These are phyloP conservation scores for Ophion ellenae DNA, from an alignment of 2,888 invertebrate species.

Conservation along the genomic window DNA sequence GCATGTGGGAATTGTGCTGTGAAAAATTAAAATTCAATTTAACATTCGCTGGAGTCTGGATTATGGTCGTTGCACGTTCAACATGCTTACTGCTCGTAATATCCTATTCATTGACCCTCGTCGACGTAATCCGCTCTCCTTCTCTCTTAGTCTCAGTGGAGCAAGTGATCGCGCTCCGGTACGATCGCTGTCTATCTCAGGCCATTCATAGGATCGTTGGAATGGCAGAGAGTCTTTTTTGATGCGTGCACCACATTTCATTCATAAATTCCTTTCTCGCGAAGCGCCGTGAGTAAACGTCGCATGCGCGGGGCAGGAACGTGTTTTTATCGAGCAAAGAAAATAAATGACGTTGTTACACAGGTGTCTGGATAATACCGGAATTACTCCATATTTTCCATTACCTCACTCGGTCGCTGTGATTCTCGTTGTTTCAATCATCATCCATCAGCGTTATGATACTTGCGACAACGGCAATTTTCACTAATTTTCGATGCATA, in stretches of 20 bases:
- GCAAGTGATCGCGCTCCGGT: background rate
- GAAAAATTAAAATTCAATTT: background rate
- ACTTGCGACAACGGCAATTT: background rate
- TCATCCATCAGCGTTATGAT: background rate
- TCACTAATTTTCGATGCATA: background rate
- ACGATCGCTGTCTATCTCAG: background rate
- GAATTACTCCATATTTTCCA: background rate
- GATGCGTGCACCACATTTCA: constrained; percentile 74
- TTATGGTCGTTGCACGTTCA: background rate
- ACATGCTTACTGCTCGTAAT: constrained; percentile 18
- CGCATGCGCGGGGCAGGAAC: constrained; percentile 5
- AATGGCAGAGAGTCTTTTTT: constrained; percentile 9
- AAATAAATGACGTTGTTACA: background rate
- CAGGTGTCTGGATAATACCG: background rate
- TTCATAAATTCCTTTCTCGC: constrained; percentile 69
- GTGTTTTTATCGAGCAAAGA: background rate
- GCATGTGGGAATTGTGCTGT: background rate
- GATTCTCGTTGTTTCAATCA: background rate
- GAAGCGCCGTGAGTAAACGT: constrained; percentile 8
- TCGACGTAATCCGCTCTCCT: constrained; percentile 27
- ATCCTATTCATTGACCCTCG: constrained; percentile 50
- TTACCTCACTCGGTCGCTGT: background rate
- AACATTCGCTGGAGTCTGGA: background rate
- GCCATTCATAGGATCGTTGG: constrained; percentile 33
- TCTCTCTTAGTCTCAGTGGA: background rate